Evolutionary conservation across 2,113 vertebrate species (phyloP).

Genomic region (Dipodomys stephensi): DNA sequence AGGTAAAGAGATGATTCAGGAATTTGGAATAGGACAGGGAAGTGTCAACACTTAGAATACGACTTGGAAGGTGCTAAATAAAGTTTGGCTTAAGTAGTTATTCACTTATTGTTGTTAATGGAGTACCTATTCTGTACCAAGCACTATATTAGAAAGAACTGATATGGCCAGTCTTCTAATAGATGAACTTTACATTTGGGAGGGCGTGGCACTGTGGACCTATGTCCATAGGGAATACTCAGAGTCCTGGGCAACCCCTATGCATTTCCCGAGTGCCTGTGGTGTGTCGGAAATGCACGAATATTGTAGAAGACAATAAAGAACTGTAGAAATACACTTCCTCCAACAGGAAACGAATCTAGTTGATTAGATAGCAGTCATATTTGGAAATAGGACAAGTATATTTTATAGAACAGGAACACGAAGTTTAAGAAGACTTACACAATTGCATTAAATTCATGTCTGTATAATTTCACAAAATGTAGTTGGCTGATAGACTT

Average conservation of each 20-base stretch:
- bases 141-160: not conserved
- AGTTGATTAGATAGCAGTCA: not conserved
- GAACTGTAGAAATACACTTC: not conserved
- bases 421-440: not conserved
- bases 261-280: not conserved
- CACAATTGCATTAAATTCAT: not conserved
- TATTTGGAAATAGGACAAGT: slow-evolving; percentile 24
- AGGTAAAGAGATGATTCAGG: not conserved
- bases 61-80: not conserved
- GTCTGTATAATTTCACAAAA: not conserved
- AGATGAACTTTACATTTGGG: not conserved
- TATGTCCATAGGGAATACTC: not conserved
- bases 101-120: not conserved
- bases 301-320: not conserved
- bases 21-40: not conserved
- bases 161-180: not conserved
- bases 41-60: not conserved
- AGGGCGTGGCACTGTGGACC: not conserved
- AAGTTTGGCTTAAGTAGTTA: not conserved
- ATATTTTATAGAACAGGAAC: not conserved
- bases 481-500: not conserved
- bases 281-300: not conserved
- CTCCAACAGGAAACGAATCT: not conserved
- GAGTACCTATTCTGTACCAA: not conserved
- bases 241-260: not conserved